Base-by-base conservation (phyloP, 2,113 vertebrate genomes). In the Chaetodon auriga region DNA sequence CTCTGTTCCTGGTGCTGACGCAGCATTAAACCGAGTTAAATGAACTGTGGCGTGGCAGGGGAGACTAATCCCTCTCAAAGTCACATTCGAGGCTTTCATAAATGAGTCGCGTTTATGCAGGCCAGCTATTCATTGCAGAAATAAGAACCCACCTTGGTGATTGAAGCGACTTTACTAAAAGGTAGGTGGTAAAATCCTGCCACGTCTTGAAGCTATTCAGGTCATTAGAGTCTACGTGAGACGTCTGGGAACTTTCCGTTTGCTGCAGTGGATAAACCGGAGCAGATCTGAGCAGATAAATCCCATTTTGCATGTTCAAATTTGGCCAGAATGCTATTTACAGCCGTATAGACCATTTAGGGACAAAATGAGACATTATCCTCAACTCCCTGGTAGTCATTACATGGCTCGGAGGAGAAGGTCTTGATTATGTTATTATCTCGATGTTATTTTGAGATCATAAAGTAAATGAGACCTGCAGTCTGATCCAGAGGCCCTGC, bases 11-110 rank as follows among this genome's bases (percentile, higher is more conserved):
- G 53, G 78, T 41, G 77, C 80, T 77, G 90, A 83, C 51, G 5
- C 84, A 79, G 88, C 86, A 83, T 69, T 80, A 65, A 81, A 84
- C 43, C 1, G 14, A 77, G 90, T 82, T 85, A 79, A 89, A 87
- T 77, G 70, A 86, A 66, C 76, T 81, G 80, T 79, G 75, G 66
- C 35, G 1, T 57, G 54, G 84, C 62, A n/a, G 81, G 73, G 81
- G 71, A 78, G 80, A 57, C 38, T 53, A 83, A 89, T 83, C 88
- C 84, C 23, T 62, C 81, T 78, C 72, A 88, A 79, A 87, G 84
- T 87, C 86, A 87, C 73, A 83, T 60, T 76, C 54, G 38, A 54
- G 81, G 51, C 53, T 6, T 78, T 82, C 73, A 69, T 54, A 60
- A 78, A 65, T 41, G 30, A 80, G 69, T 48, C 21, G 38, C 1